phyloP scores from a whole-genome alignment of 2,888 invertebrate genomes.

The Polylopha cassiicola region DNA sequence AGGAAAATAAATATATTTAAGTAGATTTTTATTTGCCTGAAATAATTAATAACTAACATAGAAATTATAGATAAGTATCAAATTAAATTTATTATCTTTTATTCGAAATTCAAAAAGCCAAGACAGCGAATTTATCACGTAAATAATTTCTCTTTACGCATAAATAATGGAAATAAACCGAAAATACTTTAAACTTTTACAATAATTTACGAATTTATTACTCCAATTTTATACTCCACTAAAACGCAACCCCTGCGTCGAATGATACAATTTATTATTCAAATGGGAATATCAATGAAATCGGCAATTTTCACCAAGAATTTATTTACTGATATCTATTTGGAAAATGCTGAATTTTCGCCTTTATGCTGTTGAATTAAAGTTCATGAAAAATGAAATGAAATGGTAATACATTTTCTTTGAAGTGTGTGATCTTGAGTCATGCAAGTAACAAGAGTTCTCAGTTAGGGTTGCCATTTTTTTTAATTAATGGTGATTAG shows the following conservation, averaged over 20 bases:
- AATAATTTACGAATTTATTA: conserved; percentile 4
- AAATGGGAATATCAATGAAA: conserved; percentile 22
- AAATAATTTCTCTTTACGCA: no score
- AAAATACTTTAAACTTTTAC: conserved; percentile 7
- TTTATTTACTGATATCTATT: background rate
- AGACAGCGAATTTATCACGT: no score
- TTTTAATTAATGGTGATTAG: background rate
- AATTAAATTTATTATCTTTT: no score
- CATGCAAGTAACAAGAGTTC: conserved; percentile 25
- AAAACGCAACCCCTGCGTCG: conserved; percentile 5
- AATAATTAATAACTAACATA: no score
- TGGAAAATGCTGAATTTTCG: background rate
- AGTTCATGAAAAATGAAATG: conserved; percentile 1
- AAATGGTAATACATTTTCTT: conserved; percentile 4
- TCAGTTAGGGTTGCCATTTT: conserved; percentile 10
- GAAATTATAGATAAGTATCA: no score
- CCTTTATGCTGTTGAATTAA: background rate
- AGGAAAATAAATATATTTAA: no score
- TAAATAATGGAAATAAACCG: background rate
- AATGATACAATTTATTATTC: conserved; percentile 21
- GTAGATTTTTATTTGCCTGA: no score
- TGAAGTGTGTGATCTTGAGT: conserved; percentile 15
- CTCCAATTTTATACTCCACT: conserved; percentile 2
- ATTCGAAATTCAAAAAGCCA: no score
- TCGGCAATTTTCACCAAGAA: conserved; percentile 11